Conservation (phyloP, 2,888 invertebrate species). For the Lochmaea crataegi region DNA sequence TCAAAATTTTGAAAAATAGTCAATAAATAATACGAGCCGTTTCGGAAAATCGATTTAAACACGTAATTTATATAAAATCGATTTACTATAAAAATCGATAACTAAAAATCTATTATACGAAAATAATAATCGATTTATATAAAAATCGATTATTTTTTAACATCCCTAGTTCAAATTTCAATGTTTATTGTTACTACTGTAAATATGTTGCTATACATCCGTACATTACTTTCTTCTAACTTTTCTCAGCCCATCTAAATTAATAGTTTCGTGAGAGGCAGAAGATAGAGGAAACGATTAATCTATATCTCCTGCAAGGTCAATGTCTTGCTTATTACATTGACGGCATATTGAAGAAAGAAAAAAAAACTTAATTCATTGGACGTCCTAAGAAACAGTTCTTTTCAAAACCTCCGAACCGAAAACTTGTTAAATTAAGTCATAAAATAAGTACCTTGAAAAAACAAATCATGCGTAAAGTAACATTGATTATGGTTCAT, state of each 20-base stretch:
- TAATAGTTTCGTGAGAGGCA: neutral
- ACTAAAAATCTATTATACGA: no score
- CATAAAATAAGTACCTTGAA: slow-evolving; percentile 25
- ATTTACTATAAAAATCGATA: no score
- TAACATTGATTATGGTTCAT: slow-evolving; percentile 26
- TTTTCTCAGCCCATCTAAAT: neutral
- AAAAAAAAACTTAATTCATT: slow-evolving; percentile 19
- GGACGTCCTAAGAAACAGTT: slow-evolving; percentile 18
- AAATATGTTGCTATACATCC: no score
- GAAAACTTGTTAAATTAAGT: slow-evolving; percentile 36
- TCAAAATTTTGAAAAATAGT: no score
- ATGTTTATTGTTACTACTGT: no score
- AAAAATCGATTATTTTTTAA: no score
- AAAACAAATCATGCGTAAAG: slow-evolving; percentile 32
- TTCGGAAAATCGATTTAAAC: no score
- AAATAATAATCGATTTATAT: no score
- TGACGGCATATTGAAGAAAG: slow-evolving; percentile 7
- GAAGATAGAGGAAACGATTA: slow-evolving; percentile 25
- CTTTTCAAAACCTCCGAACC: slow-evolving; percentile 29
- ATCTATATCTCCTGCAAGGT: slow-evolving; percentile 26
- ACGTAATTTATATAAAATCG: no score
- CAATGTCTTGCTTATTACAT: slow-evolving; percentile 16
- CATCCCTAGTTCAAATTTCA: no score
- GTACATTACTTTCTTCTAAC: neutral
- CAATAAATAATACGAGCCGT: no score